These are phyloP conservation scores for Drosophila equinoxialis DNA, from an alignment of 1,140 invertebrate genomes.

Conservation along the genomic window DNA sequence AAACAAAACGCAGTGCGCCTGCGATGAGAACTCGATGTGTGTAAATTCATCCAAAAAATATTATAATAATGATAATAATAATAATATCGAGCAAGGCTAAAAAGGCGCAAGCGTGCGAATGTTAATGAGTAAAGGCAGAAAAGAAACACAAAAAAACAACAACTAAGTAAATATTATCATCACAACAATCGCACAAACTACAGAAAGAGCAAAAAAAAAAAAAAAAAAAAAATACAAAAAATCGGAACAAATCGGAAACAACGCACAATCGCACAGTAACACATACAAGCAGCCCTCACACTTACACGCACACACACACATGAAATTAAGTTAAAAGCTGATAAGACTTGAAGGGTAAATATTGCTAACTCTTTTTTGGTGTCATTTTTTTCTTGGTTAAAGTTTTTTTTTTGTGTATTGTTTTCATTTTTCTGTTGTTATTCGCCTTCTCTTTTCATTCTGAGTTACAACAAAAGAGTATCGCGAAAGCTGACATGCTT, in stretches of 20 bases:
- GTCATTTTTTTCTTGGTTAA: not conserved
- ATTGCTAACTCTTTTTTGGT: slow-evolving; percentile 40
- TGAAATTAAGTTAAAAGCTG: slow-evolving; percentile 46
- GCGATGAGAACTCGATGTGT: not conserved
- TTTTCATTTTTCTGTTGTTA: too few relatives aligned
- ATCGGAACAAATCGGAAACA: slow-evolving; percentile 6
- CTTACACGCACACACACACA: slow-evolving; percentile 13
- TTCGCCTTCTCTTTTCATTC: not conserved
- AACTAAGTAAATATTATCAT: slow-evolving; percentile 29
- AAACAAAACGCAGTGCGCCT: slow-evolving; percentile 8
- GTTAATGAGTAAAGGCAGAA: slow-evolving; percentile 39
- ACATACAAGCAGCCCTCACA: not conserved
- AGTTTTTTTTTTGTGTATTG: not conserved
- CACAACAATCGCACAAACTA: slow-evolving; percentile 31
- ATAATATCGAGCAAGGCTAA: slow-evolving; percentile 45
- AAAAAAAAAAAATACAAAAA: not conserved
- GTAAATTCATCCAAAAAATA: slow-evolving; percentile 19
- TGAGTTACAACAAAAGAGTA: not conserved
- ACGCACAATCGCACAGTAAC: slow-evolving; percentile 3
- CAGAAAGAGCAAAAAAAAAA: slow-evolving; percentile 31
- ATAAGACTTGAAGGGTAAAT: slow-evolving; percentile 56
- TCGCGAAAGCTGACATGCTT: not conserved
- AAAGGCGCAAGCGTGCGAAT: slow-evolving; percentile 40
- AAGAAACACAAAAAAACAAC: slow-evolving; percentile 38
- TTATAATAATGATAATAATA: slow-evolving; percentile 18